These are phyloP conservation scores for Naso thynnoides DNA, from an alignment of 2,797 vertebrate genomes.

Conservation along the genomic window DNA sequence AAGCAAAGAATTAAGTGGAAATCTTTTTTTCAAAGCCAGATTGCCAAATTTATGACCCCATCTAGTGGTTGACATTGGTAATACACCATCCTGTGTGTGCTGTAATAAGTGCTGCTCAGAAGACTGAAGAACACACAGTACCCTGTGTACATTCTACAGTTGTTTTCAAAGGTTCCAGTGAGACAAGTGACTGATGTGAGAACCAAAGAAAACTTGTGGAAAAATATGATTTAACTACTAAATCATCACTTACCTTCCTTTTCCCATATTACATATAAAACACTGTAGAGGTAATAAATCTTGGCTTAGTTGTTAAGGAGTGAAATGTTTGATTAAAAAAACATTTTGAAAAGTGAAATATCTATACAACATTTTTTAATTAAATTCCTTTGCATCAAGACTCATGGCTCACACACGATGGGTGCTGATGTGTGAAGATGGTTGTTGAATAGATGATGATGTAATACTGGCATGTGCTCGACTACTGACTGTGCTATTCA, in stretches of 20 bases:
- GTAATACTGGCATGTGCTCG: conserved; percentile 39
- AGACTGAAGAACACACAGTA: background rate
- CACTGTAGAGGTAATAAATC: background rate
- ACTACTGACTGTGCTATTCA: conserved; percentile 37
- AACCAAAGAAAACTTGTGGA: conserved; percentile 17
- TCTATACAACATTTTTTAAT: background rate
- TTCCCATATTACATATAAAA: background rate
- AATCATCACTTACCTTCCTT: background rate
- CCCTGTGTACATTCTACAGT: no score
- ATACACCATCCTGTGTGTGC: background rate
- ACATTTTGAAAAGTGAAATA: background rate
- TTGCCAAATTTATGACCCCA: conserved; percentile 53
- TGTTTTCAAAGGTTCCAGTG: background rate
- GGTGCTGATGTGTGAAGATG: conserved; percentile 8
- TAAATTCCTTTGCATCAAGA: background rate
- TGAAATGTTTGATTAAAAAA: no score
- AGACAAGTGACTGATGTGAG: conserved; percentile 3
- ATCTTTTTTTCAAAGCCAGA: background rate
- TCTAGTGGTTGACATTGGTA: conserved; percentile 48
- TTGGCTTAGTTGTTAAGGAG: background rate
- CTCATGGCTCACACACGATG: conserved; percentile 1
- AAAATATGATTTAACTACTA: background rate
- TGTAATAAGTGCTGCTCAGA: background rate
- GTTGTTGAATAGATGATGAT: conserved; percentile 4
- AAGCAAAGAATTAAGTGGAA: background rate